Evolutionary conservation across 2,888 invertebrate species (phyloP).

Genomic region (Tetrapedia diversipes): DNA sequence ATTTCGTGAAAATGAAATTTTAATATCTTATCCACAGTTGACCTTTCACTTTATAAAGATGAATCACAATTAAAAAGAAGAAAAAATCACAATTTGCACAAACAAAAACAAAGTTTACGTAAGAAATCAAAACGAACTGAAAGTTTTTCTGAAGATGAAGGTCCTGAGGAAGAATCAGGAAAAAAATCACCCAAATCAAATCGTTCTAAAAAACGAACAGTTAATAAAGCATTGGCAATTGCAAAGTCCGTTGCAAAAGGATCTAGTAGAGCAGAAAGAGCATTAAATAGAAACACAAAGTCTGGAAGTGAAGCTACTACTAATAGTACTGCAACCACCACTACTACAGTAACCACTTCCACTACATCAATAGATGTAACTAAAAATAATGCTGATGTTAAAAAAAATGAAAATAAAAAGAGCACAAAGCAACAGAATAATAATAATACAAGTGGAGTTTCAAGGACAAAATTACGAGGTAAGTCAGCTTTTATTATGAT

Average conservation of each 20-base stretch:
- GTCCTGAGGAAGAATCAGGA: conserved; percentile 72
- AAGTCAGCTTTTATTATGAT: too few species aligned
- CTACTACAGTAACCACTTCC: conserved; percentile 17
- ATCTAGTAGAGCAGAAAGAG: conserved; percentile 79
- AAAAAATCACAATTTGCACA: conserved; percentile 81
- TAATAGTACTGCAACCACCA: conserved; percentile 33
- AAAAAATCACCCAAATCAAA: conserved; percentile 70
- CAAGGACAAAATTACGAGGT: conserved; percentile 78
- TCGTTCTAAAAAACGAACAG: conserved; percentile 70
- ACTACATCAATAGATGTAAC: conserved; percentile 40
- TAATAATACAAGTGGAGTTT: conserved; percentile 68
- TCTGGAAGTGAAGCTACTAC: conserved; percentile 56
- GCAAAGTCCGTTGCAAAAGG: conserved; percentile 79
- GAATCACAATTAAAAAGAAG: conserved; percentile 91
- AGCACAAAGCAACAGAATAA: conserved; percentile 68
- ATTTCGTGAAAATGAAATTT: conserved; percentile 26
- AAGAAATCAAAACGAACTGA: conserved; percentile 74
- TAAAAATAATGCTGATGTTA: conserved; percentile 74
- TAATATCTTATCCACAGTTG: conserved; percentile 85
- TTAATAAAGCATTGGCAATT: conserved; percentile 76
- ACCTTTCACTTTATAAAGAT: conserved; percentile 92
- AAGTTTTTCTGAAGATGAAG: conserved; percentile 72
- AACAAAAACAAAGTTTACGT: conserved; percentile 83
- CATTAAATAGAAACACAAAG: conserved; percentile 77
- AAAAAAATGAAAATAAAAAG: conserved; percentile 73